Conservation (phyloP, 2,797 vertebrate species). For the Paramormyrops hopkinsi region DNA sequence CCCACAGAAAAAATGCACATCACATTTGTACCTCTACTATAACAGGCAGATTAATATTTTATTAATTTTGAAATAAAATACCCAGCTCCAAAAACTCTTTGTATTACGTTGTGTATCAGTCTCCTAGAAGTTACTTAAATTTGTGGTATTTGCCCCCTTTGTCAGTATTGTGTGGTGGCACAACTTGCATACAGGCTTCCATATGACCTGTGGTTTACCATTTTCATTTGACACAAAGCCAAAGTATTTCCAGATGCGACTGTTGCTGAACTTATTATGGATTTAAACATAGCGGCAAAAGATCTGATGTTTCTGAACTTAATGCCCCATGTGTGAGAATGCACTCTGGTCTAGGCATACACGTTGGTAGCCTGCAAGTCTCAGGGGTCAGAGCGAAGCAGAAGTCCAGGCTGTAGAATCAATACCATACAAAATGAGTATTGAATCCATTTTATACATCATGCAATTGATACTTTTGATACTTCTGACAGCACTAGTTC, state of each 20-base stretch:
- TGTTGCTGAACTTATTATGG: background rate
- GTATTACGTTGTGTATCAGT: background rate
- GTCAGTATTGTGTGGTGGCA: background rate
- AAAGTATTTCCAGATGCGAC: background rate
- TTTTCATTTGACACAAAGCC: background rate
- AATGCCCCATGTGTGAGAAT: background rate
- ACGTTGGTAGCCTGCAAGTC: background rate
- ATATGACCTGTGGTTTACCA: background rate
- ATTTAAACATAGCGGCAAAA: background rate
- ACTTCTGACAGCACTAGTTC: background rate
- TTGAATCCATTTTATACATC: background rate
- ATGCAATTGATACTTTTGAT: background rate
- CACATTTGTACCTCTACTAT: background rate
- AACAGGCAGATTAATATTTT: background rate
- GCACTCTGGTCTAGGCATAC: background rate
- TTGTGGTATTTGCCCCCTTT: background rate
- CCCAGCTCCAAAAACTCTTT: background rate
- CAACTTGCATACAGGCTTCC: background rate
- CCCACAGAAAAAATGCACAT: background rate
- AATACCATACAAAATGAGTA: background rate
- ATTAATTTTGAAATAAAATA: background rate
- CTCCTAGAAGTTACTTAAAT: background rate
- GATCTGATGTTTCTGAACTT: background rate
- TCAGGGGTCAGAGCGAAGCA: background rate
- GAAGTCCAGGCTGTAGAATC: background rate